A percentile compares a stretch with the other conserved stretches of the same genome.
Conservation (phyloP, 2,797 vertebrate species). For the Melanotaenia trifasciata region DNA sequence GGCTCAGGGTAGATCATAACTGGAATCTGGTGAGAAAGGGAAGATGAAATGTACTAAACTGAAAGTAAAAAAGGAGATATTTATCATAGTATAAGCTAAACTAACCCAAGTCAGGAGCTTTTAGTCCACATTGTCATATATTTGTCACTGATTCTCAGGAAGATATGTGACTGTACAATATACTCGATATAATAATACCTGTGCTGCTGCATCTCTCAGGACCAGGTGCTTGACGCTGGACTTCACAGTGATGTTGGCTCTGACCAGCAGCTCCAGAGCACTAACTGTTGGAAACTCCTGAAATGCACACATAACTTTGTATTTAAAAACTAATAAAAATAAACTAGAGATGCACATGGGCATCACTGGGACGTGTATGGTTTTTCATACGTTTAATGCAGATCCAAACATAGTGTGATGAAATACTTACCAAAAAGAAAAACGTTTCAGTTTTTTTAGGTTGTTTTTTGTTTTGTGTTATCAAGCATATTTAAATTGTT, state of each 20-base stretch:
- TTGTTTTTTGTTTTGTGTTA: too few species aligned
- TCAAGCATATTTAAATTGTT: background rate
- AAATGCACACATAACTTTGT: conserved; percentile 2
- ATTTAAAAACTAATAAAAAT: background rate
- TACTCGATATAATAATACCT: conserved; percentile 76
- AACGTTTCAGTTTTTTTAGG: background rate
- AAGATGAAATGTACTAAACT: background rate
- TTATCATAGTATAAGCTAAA: background rate
- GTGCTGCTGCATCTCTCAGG: conserved; percentile 85
- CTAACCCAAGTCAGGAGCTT: background rate
- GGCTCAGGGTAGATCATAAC: conserved; percentile 91
- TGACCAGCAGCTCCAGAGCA: conserved; percentile 89
- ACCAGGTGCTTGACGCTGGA: conserved; percentile 90
- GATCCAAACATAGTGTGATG: too few species aligned
- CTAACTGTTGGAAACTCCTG: conserved; percentile 89
- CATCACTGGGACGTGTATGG: too few species aligned
- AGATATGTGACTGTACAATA: background rate
- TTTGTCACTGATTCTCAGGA: background rate
- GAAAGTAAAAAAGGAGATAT: background rate
- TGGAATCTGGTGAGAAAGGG: conserved; percentile 78
- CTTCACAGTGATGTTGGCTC: conserved; percentile 91
- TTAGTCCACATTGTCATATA: background rate
- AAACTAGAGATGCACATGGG: background rate
- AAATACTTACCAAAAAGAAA: background rate
- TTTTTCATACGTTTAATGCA: too few species aligned